These are phyloP conservation scores for Muntiacus reevesi DNA, from an alignment of 2,113 vertebrate species.

Conservation along the genomic window DNA sequence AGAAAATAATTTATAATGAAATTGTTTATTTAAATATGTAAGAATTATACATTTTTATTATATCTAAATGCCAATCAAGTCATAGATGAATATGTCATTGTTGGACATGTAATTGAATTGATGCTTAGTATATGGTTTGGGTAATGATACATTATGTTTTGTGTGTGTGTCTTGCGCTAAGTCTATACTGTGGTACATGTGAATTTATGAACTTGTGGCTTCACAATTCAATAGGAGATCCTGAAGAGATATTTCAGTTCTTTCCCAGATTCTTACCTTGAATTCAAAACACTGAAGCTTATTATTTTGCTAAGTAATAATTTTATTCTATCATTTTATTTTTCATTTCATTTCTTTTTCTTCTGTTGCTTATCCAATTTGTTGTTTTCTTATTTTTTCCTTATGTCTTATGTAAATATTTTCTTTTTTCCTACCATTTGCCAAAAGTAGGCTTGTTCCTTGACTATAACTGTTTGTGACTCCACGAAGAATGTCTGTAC, in stretches of 20 bases:
- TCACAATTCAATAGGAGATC: neutral
- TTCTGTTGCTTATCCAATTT: neutral
- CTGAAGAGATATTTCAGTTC: neutral
- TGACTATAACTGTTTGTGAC: neutral
- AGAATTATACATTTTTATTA: neutral
- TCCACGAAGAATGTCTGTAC: neutral
- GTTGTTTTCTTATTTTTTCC: neutral
- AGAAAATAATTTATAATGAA: neutral
- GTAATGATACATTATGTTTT: neutral
- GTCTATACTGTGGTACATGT: neutral
- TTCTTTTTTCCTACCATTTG: neutral
- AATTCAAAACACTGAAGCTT: neutral
- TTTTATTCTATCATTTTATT: neutral
- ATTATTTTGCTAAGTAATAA: neutral
- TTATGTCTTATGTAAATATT: neutral
- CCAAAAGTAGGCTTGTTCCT: neutral
- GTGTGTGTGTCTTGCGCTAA: neutral
- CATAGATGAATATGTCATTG: neutral
- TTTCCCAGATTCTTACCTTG: neutral
- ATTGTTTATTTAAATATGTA: neutral
- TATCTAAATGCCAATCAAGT: neutral
- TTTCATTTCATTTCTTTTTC: neutral
- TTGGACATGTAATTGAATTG: neutral
- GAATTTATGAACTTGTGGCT: neutral
- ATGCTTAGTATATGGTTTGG: neutral